These are phyloP conservation scores for Amia ocellicauda DNA, from an alignment of 2,113 vertebrate species.

Conservation along the genomic window DNA sequence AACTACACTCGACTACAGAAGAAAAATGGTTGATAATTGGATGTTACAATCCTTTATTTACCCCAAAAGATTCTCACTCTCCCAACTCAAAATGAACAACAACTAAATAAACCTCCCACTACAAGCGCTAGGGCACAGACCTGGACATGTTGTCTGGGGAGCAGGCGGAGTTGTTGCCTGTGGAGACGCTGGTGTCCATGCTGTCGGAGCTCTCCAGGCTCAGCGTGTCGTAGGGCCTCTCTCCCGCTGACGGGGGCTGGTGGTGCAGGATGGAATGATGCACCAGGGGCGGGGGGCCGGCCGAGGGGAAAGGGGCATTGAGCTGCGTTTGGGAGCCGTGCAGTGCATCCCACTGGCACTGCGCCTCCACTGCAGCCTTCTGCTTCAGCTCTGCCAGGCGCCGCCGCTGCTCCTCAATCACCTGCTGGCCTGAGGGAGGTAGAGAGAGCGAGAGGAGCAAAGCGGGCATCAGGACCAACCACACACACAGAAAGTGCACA, in stretches of 20 bases:
- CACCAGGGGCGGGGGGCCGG: conserved; percentile 58
- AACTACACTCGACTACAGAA: no score
- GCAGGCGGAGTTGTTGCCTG: conserved; percentile 84
- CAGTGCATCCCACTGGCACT: conserved; percentile 93
- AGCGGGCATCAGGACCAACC: not conserved
- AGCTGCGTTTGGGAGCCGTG: conserved; percentile 69
- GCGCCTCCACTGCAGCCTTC: conserved; percentile 83
- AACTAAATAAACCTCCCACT: no score
- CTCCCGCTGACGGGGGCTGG: conserved; percentile 69
- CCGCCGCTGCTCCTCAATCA: conserved; percentile 89
- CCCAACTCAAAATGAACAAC: no score
- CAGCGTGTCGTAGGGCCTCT: conserved; percentile 84
- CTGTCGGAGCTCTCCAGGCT: conserved; percentile 98
- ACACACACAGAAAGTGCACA: conserved; percentile 6
- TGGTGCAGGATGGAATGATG: conserved; percentile 89
- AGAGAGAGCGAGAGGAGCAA: not conserved
- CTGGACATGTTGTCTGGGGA: conserved; percentile 85
- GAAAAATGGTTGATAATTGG: no score
- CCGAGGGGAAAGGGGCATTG: conserved; percentile 24
- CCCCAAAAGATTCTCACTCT: no score
- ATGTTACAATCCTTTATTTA: no score
- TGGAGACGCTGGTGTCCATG: conserved; percentile 91
- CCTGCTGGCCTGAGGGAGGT: conserved; percentile 79
- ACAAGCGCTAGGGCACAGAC: conserved; percentile 54
- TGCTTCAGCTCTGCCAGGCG: conserved; percentile 91